These are phyloP conservation scores for Cynopterus brachyotis DNA, from an alignment of 2,113 vertebrate species.

Conservation along the genomic window DNA sequence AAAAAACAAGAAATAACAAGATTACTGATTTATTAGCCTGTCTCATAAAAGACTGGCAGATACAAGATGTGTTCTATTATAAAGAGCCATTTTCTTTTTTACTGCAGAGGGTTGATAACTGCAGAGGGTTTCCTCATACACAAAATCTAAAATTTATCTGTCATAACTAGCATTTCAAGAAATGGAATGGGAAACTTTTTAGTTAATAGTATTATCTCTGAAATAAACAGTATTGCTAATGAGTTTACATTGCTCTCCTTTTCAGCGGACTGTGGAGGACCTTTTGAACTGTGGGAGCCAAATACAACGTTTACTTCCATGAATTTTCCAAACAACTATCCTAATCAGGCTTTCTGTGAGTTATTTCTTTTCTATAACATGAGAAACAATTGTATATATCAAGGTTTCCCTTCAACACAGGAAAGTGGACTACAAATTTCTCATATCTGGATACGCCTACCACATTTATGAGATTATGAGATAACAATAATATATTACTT, in stretches of 20 bases:
- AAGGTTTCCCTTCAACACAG: not conserved
- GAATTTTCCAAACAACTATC: slow-evolving; percentile 90
- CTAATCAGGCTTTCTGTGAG: slow-evolving; percentile 90
- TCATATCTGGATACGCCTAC: not conserved
- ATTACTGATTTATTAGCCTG: not conserved
- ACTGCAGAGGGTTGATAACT: not conserved
- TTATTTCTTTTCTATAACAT: slow-evolving; percentile 49
- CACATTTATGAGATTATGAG: not conserved
- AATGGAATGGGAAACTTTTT: not conserved
- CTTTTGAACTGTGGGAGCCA: slow-evolving; percentile 91
- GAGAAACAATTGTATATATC: not conserved
- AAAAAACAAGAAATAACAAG: not conserved
- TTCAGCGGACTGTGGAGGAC: slow-evolving; percentile 93
- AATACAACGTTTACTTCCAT: slow-evolving; percentile 91
- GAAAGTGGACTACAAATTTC: not conserved
- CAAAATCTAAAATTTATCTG: not conserved
- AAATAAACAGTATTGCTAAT: not conserved
- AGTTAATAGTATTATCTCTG: not conserved
- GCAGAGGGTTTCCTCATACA: not conserved
- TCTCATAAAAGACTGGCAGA: not conserved
- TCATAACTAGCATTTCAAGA: not conserved
- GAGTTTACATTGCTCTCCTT: slow-evolving; percentile 63
- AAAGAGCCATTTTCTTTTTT: not conserved
- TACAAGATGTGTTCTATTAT: not conserved
- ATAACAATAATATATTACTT: not conserved